Conservation (phyloP, 2,888 invertebrate species). For the Poecilus cupreus region DNA sequence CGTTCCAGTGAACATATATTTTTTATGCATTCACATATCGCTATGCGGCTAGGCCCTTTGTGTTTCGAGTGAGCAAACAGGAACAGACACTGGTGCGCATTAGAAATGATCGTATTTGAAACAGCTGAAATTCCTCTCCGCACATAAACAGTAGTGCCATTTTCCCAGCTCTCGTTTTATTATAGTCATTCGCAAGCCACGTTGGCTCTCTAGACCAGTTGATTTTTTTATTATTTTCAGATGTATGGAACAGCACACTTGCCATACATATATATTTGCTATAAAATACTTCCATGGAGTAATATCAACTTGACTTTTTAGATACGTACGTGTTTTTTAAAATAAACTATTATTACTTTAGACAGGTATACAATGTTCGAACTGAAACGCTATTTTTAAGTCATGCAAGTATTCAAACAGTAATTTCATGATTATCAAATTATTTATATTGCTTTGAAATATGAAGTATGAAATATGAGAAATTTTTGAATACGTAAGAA, state of each 20-base stretch:
- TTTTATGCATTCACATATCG: slow-evolving; percentile 39
- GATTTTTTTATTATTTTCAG: background rate
- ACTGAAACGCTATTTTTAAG: no score
- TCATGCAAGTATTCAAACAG: no score
- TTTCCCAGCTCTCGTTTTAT: slow-evolving; percentile 40
- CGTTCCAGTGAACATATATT: slow-evolving; percentile 37
- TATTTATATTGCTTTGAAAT: no score
- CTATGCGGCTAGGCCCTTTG: slow-evolving; percentile 10
- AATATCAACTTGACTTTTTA: no score
- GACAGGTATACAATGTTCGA: no score
- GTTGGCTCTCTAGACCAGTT: slow-evolving; percentile 20
- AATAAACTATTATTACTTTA: no score
- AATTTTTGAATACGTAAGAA: no score
- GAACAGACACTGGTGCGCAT: slow-evolving; percentile 34
- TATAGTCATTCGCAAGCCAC: slow-evolving; percentile 33
- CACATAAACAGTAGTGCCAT: slow-evolving; percentile 46
- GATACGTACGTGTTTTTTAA: no score
- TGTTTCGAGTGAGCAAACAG: slow-evolving; percentile 2
- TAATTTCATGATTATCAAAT: no score
- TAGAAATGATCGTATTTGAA: slow-evolving; percentile 49
- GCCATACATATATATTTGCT: background rate
- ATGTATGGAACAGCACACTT: background rate
- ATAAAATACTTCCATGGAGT: background rate
- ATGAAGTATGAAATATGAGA: no score
- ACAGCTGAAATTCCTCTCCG: background rate